Evolutionary conservation across 2,888 invertebrate species (phyloP).

Genomic region (Idaea biselata): DNA sequence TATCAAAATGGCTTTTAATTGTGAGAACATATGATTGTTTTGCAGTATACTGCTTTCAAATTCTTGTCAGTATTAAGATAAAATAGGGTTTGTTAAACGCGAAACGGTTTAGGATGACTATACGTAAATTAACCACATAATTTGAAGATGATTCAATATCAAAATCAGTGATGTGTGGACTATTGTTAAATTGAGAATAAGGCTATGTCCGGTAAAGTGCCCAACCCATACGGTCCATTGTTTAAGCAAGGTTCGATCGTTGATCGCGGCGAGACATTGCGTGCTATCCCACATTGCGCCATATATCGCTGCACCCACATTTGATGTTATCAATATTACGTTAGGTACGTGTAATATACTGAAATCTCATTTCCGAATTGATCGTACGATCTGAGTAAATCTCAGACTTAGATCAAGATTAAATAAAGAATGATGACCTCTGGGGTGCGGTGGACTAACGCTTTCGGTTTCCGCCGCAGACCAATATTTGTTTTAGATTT

Average conservation of each 20-base stretch:
- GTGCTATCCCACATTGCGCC: conserved; percentile 38
- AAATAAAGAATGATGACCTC: no score
- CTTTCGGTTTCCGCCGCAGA: no score
- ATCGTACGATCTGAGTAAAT: background rate
- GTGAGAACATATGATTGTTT: conserved; percentile 6
- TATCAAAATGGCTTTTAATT: conserved; percentile 8
- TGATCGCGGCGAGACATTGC: conserved; percentile 37
- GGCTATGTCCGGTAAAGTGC: conserved; percentile 29
- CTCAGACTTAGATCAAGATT: background rate
- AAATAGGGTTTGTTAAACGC: background rate
- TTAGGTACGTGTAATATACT: background rate
- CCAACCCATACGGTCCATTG: conserved; percentile 42
- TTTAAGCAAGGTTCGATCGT: conserved; percentile 46
- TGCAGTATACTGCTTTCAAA: conserved; percentile 4
- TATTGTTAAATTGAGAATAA: conserved; percentile 24
- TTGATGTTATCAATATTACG: conserved; percentile 23
- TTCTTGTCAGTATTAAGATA: background rate
- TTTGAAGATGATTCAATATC: conserved; percentile 12
- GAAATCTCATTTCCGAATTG: background rate
- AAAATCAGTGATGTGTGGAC: conserved; percentile 20
- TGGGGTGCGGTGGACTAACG: no score
- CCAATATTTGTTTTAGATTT: no score
- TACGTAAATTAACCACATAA: background rate
- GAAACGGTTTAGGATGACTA: background rate
- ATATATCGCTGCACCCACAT: conserved; percentile 48